A percentile compares a stretch with the other conserved stretches of the same genome.
phyloP scores from a whole-genome alignment of 2,888 invertebrate genomes.

The Leuctra nigra region DNA sequence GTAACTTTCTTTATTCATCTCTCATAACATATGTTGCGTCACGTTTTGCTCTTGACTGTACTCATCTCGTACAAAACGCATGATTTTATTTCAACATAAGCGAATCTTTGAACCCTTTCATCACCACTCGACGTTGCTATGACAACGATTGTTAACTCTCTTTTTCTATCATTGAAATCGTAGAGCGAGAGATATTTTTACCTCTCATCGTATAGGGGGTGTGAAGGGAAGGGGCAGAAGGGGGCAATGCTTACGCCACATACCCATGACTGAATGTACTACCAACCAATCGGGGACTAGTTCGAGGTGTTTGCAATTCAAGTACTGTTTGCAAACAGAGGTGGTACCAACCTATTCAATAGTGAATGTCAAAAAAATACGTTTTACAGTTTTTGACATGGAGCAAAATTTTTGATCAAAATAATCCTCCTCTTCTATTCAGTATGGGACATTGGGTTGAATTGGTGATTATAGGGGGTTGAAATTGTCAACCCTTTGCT shows the following conservation, averaged over 20 bases:
- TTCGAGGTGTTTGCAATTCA: constrained; percentile 22
- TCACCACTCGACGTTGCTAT: not conserved
- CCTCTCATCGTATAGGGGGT: too few relatives aligned
- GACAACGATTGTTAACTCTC: constrained; percentile 1
- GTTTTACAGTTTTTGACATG: not conserved
- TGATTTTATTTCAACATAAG: constrained; percentile 11
- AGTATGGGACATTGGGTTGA: not conserved
- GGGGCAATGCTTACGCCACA: constrained; percentile 6
- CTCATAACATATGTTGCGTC: too few relatives aligned
- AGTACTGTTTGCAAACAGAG: constrained; percentile 27
- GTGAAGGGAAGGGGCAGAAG: constrained; percentile 4
- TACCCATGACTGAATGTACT: constrained; percentile 1
- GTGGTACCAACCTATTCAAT: constrained; percentile 9
- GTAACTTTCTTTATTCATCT: too few relatives aligned
- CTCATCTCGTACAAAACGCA: not conserved
- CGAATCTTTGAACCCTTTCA: constrained; percentile 10
- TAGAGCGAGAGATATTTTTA: constrained; percentile 16
- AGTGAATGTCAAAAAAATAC: not conserved
- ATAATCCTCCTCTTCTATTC: constrained; percentile 1
- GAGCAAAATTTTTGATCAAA: not conserved
- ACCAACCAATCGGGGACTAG: not conserved
- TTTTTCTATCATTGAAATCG: constrained; percentile 19
- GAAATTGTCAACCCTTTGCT: constrained; percentile 8
- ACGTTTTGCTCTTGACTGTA: not conserved
- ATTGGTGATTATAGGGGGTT: not conserved